phyloP scores from a whole-genome alignment of 2,888 invertebrate genomes.

The Heliothis peltigera region DNA sequence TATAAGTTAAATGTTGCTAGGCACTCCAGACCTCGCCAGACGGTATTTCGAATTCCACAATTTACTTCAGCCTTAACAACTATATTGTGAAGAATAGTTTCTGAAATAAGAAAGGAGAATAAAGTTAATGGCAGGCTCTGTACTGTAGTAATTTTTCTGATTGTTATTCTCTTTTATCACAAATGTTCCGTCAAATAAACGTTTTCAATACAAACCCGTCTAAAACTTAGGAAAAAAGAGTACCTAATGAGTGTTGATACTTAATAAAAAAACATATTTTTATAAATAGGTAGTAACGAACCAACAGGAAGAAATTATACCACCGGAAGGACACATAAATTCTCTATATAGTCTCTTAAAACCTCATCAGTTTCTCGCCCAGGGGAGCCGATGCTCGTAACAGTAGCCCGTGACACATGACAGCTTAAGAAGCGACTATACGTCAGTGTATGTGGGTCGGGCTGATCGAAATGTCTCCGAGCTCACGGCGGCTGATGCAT shows the following conservation, averaged over 20 bases:
- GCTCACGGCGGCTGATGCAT: slow-evolving; percentile 20
- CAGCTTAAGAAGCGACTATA: slow-evolving; percentile 26
- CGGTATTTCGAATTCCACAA: not conserved
- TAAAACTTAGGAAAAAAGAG: no score
- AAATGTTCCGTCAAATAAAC: no score
- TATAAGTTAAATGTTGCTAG: slow-evolving; percentile 14
- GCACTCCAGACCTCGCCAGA: not conserved
- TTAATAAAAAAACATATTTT: no score
- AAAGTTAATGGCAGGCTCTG: no score
- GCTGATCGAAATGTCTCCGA: slow-evolving; percentile 23
- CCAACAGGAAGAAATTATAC: no score
- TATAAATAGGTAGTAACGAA: no score
- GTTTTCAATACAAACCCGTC: no score
- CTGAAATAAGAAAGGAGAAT: not conserved
- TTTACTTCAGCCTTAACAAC: not conserved
- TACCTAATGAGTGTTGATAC: no score
- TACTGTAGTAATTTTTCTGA: no score
- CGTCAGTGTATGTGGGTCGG: slow-evolving; percentile 24
- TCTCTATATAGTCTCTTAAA: not conserved
- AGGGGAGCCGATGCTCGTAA: slow-evolving; percentile 8
- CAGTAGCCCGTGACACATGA: slow-evolving; percentile 6
- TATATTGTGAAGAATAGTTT: not conserved
- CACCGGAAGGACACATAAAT: no score
- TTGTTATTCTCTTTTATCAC: no score
- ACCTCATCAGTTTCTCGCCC: not conserved